Base-by-base conservation (phyloP, 2,113 vertebrate genomes). In the Sinocyclocheilus anophthalmus region DNA sequence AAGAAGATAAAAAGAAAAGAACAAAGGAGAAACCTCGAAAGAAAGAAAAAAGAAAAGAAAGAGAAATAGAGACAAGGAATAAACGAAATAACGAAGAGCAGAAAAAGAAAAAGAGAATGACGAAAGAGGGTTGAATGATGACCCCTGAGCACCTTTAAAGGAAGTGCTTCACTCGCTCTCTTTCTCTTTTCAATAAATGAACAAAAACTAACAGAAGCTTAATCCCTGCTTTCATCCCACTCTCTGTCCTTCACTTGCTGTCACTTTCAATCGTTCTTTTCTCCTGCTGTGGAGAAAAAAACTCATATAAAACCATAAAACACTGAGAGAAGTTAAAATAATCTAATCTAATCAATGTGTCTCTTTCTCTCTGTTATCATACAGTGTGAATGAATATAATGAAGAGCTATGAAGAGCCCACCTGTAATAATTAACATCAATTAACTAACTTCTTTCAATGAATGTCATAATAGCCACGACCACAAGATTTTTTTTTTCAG, bases 191-290 rank as follows among this genome's bases (percentile, higher is more conserved):
- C 84, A 85, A 57, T 55, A 72, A 79, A 73, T 45, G 53, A 81
- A 70, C 77, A 80, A 85, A 85, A 85, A 84, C 82, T n/a, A 84
- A 72, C 82, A 85, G 84, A 85, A 77, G 76, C 33, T 55, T 85
- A 85, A 85, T 85, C 84, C 84, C 50, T 69, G 53, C 89, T 67
- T 11, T 53, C 79, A 55, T 83, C 50, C 59, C 57, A n/a, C 69
- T 79, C 84, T 73, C 75, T 12, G 39, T 87, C 89, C 50, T 22
- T 55, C 83, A 76, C 37, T 85, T 76, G 70, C 76, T 76, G 76
- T 85, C 63, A 39, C 77, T 84, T 76, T 82, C 78, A 72, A 76
- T 85, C 84, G 86, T 90, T 75, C 79, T 88, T 16, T 69, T 75
- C 70, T 76, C 83, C 59, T 37, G 69, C 69, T 57, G 82, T 39